Evolutionary conservation across 2,797 vertebrate genomes (phyloP), one percentile per base, ranked within the genome.

Genomic region (Chiroxiphia lanceolata): DNA sequence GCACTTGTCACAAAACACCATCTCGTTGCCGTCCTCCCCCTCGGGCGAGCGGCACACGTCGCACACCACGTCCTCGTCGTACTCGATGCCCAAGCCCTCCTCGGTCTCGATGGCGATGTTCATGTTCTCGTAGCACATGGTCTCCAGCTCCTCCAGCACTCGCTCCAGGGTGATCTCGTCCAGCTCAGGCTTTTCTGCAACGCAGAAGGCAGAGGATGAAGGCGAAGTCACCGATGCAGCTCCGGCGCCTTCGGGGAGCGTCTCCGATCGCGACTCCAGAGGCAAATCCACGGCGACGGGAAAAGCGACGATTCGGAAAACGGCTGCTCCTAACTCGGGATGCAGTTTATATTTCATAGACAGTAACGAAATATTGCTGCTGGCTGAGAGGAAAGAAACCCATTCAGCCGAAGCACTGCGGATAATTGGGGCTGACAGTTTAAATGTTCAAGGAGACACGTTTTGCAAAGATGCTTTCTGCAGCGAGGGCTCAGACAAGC

Each of bases 1-100:
- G 98, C 99, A 99, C 93, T 99, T 99, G 98, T 99, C 99, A 50
- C 99, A 99, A 95, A 99, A 99, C 64, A 99, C 99, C 99, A 99
- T 99, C 98, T 99, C 99, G 20, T 99, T 99, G 96, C 99, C 99
- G 11, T 99, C 99, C 95, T 99, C 99, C 3, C 99, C 99, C 97
- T 99, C 99, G 0, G 99, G 99, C 13, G 99, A 99, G 94, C 99
- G 99, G 97, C 99, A 99, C 48, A 99, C 99, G 5, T 99, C 99
- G 10, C 99, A 99, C 93, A 99, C 99, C 50, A 99, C 99, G 3
- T 99, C 99, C 96, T 99, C 99, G 1, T 99, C 99, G 2, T 99
- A 99, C 97, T 99, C 99, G 22, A 99, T 99, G 96, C 99, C 99
- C 87, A 99, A 97, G 4, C 99, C 99, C 95, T 99, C 99, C 97